A percentile compares a stretch with the other conserved stretches of the same genome.
Evolutionary conservation across 1,140 invertebrate genomes (phyloP).

Genomic region (Zophobas morio): DNA sequence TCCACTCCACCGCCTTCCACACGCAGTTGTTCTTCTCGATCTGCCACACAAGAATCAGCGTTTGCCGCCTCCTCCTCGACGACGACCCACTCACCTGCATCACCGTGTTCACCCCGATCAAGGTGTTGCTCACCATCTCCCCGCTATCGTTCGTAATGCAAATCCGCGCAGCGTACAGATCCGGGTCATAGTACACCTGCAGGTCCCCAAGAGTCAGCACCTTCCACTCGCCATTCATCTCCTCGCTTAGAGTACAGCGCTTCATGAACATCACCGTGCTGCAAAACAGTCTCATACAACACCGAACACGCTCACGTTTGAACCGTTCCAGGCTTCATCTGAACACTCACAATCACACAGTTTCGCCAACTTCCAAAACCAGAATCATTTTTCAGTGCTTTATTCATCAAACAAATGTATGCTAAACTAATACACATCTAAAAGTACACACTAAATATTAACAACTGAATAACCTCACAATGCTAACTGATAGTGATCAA

Average conservation of each 20-base stretch:
- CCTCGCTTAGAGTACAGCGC: conserved; percentile 60
- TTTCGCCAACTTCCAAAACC: too few species aligned
- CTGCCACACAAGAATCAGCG: conserved; percentile 51
- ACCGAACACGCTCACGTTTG: background rate
- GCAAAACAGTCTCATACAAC: conserved; percentile 46
- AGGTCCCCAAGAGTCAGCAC: conserved; percentile 57
- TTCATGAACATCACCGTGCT: conserved; percentile 56
- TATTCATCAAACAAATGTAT: too few species aligned
- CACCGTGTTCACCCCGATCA: conserved; percentile 62
- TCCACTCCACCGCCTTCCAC: conserved; percentile 62
- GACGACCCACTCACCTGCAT: conserved; percentile 58
- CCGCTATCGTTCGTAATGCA: conserved; percentile 56
- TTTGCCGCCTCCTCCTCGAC: background rate
- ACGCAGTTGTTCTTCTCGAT: conserved; percentile 58
- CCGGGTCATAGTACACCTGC: conserved; percentile 63
- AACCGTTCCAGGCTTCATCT: background rate
- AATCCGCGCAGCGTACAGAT: conserved; percentile 61
- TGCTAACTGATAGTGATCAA: too few species aligned
- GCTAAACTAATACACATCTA: background rate
- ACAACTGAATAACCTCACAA: background rate
- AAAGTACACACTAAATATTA: background rate
- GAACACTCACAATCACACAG: background rate
- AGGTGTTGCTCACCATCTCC: conserved; percentile 58
- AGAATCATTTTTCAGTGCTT: too few species aligned
- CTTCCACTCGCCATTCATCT: conserved; percentile 56